These are phyloP conservation scores for Ovis canadensis DNA, from an alignment of 2,113 vertebrate species.

Conservation along the genomic window DNA sequence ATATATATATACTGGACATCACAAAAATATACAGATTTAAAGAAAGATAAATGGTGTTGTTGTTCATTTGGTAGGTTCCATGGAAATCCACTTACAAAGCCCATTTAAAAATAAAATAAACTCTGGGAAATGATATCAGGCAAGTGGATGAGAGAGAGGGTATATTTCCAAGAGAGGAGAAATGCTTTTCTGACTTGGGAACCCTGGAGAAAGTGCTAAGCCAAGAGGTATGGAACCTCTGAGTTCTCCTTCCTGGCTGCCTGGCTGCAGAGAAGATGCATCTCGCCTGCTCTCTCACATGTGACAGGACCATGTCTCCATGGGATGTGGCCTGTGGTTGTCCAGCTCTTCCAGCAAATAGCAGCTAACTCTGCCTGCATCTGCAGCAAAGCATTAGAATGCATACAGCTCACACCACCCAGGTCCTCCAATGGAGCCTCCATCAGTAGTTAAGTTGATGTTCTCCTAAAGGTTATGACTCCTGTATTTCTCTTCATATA, in stretches of 20 bases:
- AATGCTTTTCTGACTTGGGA: neutral
- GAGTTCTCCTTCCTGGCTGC: neutral
- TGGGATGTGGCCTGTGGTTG: neutral
- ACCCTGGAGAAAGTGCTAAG: neutral
- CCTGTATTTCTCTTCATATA: neutral
- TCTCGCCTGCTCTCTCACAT: neutral
- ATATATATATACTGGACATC: neutral
- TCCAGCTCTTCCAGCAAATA: neutral
- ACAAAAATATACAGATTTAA: neutral
- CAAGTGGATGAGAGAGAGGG: neutral
- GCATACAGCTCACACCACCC: neutral
- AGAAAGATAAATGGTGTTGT: neutral
- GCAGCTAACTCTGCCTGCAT: neutral
- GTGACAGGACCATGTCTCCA: neutral
- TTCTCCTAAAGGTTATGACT: neutral
- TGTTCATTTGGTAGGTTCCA: neutral
- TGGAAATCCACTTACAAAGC: neutral
- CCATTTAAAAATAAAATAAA: slow-evolving; percentile 5
- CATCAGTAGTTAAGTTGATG: neutral
- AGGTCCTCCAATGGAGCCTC: neutral
- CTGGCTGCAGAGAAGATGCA: neutral
- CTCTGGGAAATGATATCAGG: neutral
- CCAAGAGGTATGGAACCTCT: rapidly evolving
- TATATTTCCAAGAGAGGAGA: neutral
- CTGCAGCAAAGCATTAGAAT: neutral